Evolutionary conservation across 2,888 invertebrate species (phyloP), one percentile per base, ranked within the genome.

Genomic region (Smittia sp.): DNA sequence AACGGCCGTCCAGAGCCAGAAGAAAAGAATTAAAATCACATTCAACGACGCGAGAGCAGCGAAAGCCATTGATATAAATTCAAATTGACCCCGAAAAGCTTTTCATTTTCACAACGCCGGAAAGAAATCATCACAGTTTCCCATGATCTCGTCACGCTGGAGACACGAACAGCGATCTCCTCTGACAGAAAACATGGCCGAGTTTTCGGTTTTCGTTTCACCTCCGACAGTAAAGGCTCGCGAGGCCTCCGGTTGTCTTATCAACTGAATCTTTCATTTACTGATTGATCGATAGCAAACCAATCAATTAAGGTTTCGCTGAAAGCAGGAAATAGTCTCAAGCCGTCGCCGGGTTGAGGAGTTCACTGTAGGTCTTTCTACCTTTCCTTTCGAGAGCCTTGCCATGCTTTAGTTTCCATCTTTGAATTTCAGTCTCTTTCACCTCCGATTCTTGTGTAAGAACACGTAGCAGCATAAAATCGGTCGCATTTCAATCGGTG

Each of bases 171-270:
- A 58, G 3, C 52, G 52, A 11, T 52, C 15, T 52, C 15, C 15
- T 15, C 15, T 52, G 52, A 52, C 52, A 52, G 18, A 58, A 58
- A 58, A 58, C 18, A 58, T 58, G 58, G 58, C 58, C 58, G 58
- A 58, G 58, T 52, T 52, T 11, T 52, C 11, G 6, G 38, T 38
- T 52, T 52, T 52, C 15, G 15, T 52, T 52, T n/a, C 15, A 52
- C 52, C 52, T 52, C 15, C 11, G 38, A n/a, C n/a, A n/a, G n/a
- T n/a, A n/a, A n/a, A n/a, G n/a, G n/a, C n/a, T n/a, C n/a, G n/a
- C n/a, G n/a, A n/a, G n/a, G n/a, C n/a, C n/a, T n/a, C n/a, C n/a
- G n/a, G n/a, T n/a, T n/a, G n/a, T n/a, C n/a, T n/a, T 46, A 32
- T 32, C 32, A 32, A 32, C 32, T 32, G 3, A 9, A 32, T 6